These are phyloP conservation scores for Rallus crepitans DNA, from an alignment of 2,797 vertebrate genomes.

Conservation along the genomic window DNA sequence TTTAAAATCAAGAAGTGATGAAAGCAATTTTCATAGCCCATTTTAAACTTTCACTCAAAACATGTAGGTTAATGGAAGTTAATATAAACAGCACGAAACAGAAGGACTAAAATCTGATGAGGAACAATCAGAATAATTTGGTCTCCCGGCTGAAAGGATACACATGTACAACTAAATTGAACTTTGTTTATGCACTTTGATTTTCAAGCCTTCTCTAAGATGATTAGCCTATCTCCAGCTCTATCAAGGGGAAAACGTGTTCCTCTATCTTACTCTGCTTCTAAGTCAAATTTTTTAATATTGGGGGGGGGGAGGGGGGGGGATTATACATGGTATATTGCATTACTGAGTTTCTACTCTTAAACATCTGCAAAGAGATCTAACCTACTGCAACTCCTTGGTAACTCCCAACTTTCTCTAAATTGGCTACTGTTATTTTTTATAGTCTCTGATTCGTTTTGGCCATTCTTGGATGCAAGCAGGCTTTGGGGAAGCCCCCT, in stretches of 20 bases:
- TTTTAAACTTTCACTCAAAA: constrained; percentile 78
- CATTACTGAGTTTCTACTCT: not conserved
- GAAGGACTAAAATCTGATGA: constrained; percentile 77
- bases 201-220: constrained; percentile 56
- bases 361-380: constrained; percentile 40
- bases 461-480: constrained; percentile 40
- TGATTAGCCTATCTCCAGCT: constrained; percentile 40
- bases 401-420: constrained; percentile 36
- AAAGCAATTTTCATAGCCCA: constrained; percentile 74
- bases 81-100: constrained; percentile 76
- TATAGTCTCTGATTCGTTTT: constrained; percentile 44
- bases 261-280: constrained; percentile 4
- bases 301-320: not conserved
- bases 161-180: constrained; percentile 62
- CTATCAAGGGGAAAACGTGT: not conserved
- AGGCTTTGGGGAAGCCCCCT: constrained; percentile 50
- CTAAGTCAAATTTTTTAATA: constrained; percentile 15
- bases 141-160: constrained; percentile 55
- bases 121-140: constrained; percentile 68
- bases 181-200: constrained; percentile 66
- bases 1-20: constrained; percentile 76
- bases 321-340: not conserved
- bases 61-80: constrained; percentile 80
- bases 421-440: constrained; percentile 19
- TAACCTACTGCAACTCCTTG: constrained; percentile 44